A percentile compares a stretch with the other conserved stretches of the same genome.
Conservation (phyloP, 2,888 invertebrate genomes). For the Drosophila pseudotalamancana region DNA sequence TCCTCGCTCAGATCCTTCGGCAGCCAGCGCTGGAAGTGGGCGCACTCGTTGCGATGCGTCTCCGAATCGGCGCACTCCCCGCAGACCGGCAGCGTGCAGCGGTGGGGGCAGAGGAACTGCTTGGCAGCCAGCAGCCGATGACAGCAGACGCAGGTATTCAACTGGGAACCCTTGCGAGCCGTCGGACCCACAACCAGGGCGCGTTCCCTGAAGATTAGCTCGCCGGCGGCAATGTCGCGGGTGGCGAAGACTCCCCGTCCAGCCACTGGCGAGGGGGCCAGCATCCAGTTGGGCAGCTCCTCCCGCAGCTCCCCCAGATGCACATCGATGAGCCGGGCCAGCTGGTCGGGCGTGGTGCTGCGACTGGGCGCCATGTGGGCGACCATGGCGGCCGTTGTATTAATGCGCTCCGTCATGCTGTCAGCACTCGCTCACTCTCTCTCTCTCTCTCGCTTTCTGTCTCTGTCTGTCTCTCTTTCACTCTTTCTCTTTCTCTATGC, state of each 20-base stretch:
- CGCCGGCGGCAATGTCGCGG: slow-evolving; percentile 88
- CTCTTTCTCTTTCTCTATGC: no score
- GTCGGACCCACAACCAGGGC: slow-evolving; percentile 90
- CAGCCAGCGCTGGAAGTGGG: slow-evolving; percentile 86
- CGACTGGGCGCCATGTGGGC: slow-evolving; percentile 75
- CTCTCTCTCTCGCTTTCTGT: background rate
- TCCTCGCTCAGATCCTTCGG: slow-evolving; percentile 83
- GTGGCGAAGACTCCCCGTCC: slow-evolving; percentile 90
- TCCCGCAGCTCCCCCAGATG: slow-evolving; percentile 81
- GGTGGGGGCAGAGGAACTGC: slow-evolving; percentile 86
- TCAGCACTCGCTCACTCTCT: background rate
- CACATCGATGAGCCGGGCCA: slow-evolving; percentile 81
- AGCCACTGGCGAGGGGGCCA: slow-evolving; percentile 87
- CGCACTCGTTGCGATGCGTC: slow-evolving; percentile 88
- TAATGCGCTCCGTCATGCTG: slow-evolving; percentile 26
- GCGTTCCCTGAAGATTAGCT: slow-evolving; percentile 89
- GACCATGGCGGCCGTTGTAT: slow-evolving; percentile 60
- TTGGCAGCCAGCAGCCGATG: slow-evolving; percentile 85
- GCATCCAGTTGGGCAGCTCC: slow-evolving; percentile 85
- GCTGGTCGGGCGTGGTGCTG: slow-evolving; percentile 73
- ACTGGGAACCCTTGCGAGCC: slow-evolving; percentile 85
- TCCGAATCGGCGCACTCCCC: slow-evolving; percentile 86
- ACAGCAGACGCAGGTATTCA: slow-evolving; percentile 88
- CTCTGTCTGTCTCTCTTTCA: no score
- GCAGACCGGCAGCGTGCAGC: slow-evolving; percentile 90